Evolutionary conservation across 2,888 invertebrate species (phyloP).

Genomic region (Protonemura montana): DNA sequence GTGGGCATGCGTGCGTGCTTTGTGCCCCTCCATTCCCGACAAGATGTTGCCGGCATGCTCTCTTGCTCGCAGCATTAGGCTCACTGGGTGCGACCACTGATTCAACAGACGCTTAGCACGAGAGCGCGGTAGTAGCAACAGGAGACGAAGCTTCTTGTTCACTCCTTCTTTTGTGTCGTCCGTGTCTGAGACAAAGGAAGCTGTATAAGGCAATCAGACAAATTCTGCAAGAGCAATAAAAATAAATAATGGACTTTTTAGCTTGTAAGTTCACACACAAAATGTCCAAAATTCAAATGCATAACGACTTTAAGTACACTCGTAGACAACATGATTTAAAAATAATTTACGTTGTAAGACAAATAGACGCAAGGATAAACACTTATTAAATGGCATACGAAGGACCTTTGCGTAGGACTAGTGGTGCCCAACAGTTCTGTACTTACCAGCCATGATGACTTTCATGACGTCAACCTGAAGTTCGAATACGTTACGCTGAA

Average conservation of each 20-base stretch:
- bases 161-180: conserved; percentile 67
- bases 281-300: too few species aligned
- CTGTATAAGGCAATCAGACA: not conserved
- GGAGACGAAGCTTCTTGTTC: conserved; percentile 74
- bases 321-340: too few species aligned
- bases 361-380: too few species aligned
- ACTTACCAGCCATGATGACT: conserved; percentile 77
- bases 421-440: too few species aligned
- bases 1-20: conserved; percentile 53
- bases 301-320: too few species aligned
- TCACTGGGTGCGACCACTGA: conserved; percentile 79
- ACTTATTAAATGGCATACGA: too few species aligned
- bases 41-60: conserved; percentile 84
- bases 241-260: too few species aligned
- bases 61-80: conserved; percentile 78
- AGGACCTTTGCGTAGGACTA: too few species aligned
- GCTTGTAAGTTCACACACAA: too few species aligned
- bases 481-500: conserved; percentile 83
- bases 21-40: conserved; percentile 70
- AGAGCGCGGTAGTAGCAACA: conserved; percentile 78
- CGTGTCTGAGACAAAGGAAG: conserved; percentile 57
- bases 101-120: conserved; percentile 80
- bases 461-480: conserved; percentile 89
- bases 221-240: too few species aligned
- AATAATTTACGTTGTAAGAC: too few species aligned